Evolutionary conservation across 1,140 invertebrate species (phyloP).

Genomic region (Bombyx mandarina): DNA sequence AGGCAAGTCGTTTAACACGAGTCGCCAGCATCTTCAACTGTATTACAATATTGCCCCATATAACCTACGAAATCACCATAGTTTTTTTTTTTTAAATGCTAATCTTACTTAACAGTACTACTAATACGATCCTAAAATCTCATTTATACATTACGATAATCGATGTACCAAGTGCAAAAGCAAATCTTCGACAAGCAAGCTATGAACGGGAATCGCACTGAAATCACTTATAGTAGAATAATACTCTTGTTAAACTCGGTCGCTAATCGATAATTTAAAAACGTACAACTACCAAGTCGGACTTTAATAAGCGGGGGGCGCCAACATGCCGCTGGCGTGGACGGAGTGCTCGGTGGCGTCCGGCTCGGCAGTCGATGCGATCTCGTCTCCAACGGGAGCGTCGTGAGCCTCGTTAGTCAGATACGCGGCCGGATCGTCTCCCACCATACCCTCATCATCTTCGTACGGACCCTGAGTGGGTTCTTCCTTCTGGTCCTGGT

Average conservation of each 20-base stretch:
- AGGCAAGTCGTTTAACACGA: slow-evolving; percentile 56
- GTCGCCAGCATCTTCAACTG: slow-evolving; percentile 64
- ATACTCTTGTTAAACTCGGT: slow-evolving; percentile 64
- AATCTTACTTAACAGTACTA: slow-evolving; percentile 5
- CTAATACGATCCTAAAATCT: slow-evolving; percentile 30
- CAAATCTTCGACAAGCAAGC: slow-evolving; percentile 37
- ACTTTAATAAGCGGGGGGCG: slow-evolving; percentile 65
- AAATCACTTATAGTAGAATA: slow-evolving; percentile 50
- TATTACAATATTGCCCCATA: slow-evolving; percentile 43
- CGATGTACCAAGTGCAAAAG: no score
- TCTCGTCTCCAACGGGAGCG: slow-evolving; percentile 49
- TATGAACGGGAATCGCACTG: slow-evolving; percentile 11
- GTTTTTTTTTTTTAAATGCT: slow-evolving; percentile 11
- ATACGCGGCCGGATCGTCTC: slow-evolving; percentile 67
- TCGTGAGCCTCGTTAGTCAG: slow-evolving; percentile 39
- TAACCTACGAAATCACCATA: slow-evolving; percentile 44
- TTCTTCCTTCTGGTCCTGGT: slow-evolving; percentile 56
- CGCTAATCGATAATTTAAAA: slow-evolving; percentile 37
- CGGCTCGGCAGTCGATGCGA: slow-evolving; percentile 72
- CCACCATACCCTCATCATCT: slow-evolving; percentile 66
- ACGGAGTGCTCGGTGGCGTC: slow-evolving; percentile 69
- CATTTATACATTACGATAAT: slow-evolving; percentile 34
- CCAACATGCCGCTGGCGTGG: slow-evolving; percentile 69
- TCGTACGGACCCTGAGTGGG: slow-evolving; percentile 71
- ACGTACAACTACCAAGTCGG: slow-evolving; percentile 32